Base-by-base conservation (phyloP, 2,797 vertebrate genomes). In the Acipenser ruthenus region DNA sequence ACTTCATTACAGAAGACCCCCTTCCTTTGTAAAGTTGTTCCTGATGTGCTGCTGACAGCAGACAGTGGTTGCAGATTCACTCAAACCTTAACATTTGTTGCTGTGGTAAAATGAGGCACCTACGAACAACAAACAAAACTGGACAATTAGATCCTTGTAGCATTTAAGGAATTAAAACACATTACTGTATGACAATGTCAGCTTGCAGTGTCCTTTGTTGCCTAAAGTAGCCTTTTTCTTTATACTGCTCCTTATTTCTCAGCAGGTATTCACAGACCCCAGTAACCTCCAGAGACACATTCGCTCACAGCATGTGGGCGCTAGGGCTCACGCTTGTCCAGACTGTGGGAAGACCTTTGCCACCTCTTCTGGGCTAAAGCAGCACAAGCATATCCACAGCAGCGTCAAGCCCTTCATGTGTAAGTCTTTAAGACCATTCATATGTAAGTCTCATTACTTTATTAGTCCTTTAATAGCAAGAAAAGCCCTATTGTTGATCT, bases 201-300 rank as follows among this genome's bases (percentile, higher is more conserved):
- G 37, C 5, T 37, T 37, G 37, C 37, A 37, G 37, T 5, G 37
- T 37, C 5, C 37, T 37, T 11, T 53, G 15, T 51, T 8, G 6
- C 8, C 51, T 9, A 11, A 23, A 6, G 50, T 23, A 13, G 68
- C 61, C 73, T 69, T 70, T 75, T 63, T 78, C 80, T 85, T 67
- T 68, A 55, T 65, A 62, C 75, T 70, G 83, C 81, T 86, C 92
- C 90, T 89, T 86, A 78, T 89, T 89, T 92, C 94, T 93, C 94
- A 99, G 96, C 96, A 99, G 97, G 97, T 99, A 92, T 99, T 99
- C 92, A 99, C 97, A 91, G 97, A 99, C 94, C 97, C 97, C 89
- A 99, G 97, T 93, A 99, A 99, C 96, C 96, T 99, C 71, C 97
- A 99, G 93, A 96, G 97, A 84, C 97, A 99, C 84, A 99, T 99